phyloP scores from a whole-genome alignment of 53 echinoderm and acorn worm genomes.

The Luidia sarsii region DNA sequence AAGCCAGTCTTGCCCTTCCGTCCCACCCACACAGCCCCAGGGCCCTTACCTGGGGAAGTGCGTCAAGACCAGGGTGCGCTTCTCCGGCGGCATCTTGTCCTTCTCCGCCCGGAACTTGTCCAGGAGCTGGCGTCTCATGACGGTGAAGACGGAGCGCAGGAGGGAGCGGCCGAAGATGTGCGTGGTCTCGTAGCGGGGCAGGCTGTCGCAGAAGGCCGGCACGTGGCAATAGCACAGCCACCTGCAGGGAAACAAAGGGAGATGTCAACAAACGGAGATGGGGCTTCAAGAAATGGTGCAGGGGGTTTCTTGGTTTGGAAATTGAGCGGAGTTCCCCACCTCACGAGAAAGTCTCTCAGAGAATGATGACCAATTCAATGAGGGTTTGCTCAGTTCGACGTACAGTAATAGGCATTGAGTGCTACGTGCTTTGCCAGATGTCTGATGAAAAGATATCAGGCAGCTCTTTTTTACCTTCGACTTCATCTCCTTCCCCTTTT shows the following conservation, averaged over 20 bases:
- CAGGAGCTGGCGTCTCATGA: constrained; percentile 90
- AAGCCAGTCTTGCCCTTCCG: not conserved
- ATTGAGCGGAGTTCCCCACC: too few relatives aligned
- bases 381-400: too few relatives aligned
- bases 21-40: too few relatives aligned
- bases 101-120: constrained; percentile 95
- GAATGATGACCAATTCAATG: not conserved
- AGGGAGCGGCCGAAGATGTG: constrained; percentile 96
- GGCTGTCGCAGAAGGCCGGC: constrained; percentile 96
- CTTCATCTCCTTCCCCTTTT: too few relatives aligned
- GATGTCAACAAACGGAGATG: not conserved
- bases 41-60: constrained; percentile 89
- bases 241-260: constrained; percentile 52
- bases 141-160: constrained; percentile 91
- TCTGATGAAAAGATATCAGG: too few relatives aligned
- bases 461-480: too few relatives aligned
- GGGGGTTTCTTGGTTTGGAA: too few relatives aligned
- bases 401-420: too few relatives aligned
- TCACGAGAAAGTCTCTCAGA: too few relatives aligned
- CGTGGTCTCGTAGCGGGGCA: constrained; percentile 89
- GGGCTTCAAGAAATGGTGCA: not conserved
- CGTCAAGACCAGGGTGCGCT: constrained; percentile 88
- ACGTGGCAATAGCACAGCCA: constrained; percentile 99
- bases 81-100: constrained; percentile 99
- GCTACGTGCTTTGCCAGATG: too few relatives aligned